phyloP scores from a whole-genome alignment of 2,888 invertebrate genomes.

The Plusia festucae region DNA sequence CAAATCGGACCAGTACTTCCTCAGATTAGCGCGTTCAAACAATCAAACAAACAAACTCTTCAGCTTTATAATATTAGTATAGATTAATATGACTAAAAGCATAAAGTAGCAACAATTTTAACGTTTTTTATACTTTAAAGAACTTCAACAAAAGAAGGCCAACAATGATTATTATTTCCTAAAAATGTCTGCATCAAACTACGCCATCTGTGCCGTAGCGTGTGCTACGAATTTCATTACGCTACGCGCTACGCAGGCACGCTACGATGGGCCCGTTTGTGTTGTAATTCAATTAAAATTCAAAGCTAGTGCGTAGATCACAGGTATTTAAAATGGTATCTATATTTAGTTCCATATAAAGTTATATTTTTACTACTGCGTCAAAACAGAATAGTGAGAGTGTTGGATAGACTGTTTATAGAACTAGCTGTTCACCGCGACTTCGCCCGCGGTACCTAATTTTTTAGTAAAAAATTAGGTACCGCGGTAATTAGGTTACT shows the following conservation, averaged over 20 bases:
- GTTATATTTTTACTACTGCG: neutral
- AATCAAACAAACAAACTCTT: too few relatives aligned
- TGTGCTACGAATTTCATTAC: slow-evolving; percentile 58
- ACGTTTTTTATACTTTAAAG: neutral
- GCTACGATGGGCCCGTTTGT: slow-evolving; percentile 49
- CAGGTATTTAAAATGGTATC: slow-evolving; percentile 14
- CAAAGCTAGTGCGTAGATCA: slow-evolving; percentile 41
- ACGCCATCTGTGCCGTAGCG: slow-evolving; percentile 40
- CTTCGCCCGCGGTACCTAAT: too few relatives aligned
- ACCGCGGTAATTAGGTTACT: too few relatives aligned
- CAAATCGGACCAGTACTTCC: too few relatives aligned
- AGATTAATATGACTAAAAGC: too few relatives aligned
- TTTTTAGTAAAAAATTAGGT: too few relatives aligned
- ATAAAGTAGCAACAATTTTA: too few relatives aligned
- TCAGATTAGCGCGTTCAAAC: too few relatives aligned
- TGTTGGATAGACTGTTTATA: too few relatives aligned
- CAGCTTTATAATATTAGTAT: too few relatives aligned
- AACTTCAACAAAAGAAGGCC: neutral
- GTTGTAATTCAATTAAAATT: slow-evolving; percentile 48
- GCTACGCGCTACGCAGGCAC: slow-evolving; percentile 54
- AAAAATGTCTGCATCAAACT: slow-evolving; percentile 15
- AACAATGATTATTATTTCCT: neutral
- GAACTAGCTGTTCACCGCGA: too few relatives aligned
- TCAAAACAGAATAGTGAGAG: too few relatives aligned
- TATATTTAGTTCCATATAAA: neutral